These are phyloP conservation scores for Dendrolimus pini DNA, from an alignment of 2,888 invertebrate species.

Conservation along the genomic window DNA sequence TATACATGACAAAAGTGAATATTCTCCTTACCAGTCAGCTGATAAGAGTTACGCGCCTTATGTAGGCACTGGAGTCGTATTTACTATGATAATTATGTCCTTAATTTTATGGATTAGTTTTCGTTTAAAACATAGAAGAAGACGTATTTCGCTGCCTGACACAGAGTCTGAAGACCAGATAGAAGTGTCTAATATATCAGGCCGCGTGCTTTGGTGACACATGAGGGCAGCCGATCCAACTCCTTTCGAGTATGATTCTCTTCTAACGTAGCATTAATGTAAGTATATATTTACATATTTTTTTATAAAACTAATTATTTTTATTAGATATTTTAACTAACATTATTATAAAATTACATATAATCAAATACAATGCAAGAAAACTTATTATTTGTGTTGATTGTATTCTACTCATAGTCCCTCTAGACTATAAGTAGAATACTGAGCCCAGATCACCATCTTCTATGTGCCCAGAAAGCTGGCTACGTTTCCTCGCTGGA, in stretches of 20 bases:
- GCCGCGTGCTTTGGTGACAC: constrained; percentile 84
- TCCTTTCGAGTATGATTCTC: constrained; percentile 77
- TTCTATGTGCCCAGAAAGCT: too few relatives aligned
- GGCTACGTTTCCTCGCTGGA: too few relatives aligned
- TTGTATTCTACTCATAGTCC: too few relatives aligned
- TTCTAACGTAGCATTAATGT: constrained; percentile 72
- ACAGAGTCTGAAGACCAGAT: constrained; percentile 63
- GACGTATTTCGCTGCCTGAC: constrained; percentile 40
- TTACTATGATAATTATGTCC: constrained; percentile 71
- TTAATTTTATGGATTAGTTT: constrained; percentile 72
- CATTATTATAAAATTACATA: too few relatives aligned
- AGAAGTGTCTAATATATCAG: constrained; percentile 79
- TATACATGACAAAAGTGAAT: constrained; percentile 52
- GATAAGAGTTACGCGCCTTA: constrained; percentile 52
- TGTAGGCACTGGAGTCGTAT: constrained; percentile 76
- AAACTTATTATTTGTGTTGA: too few relatives aligned
- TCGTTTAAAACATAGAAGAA: constrained; percentile 53
- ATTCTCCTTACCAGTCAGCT: constrained; percentile 51
- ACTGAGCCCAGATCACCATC: too few relatives aligned
- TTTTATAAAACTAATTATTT: background rate
- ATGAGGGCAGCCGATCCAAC: constrained; percentile 74
- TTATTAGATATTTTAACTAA: too few relatives aligned
- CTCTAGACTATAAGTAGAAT: too few relatives aligned
- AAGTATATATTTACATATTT: constrained; percentile 31
- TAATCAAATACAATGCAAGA: too few relatives aligned